Evolutionary conservation across 2,113 vertebrate genomes (phyloP), one percentile per base, ranked within the genome.

Genomic region (Gobio gobio): DNA sequence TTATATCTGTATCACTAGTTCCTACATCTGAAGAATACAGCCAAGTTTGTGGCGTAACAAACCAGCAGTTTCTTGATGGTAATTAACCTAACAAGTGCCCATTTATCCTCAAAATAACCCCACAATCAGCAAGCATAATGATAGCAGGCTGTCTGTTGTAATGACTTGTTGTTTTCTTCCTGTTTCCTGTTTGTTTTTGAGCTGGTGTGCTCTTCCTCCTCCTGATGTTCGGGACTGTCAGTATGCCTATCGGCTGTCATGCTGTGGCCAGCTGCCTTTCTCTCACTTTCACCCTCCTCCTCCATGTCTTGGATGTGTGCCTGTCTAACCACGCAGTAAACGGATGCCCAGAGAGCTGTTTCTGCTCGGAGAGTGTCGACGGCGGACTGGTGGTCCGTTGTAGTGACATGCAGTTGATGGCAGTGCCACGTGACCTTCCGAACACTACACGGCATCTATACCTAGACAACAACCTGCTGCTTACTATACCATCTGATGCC

Each of bases 391-490:
- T 40, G 4, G 85, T 88, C 16, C 76, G 77, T 63, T 88, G 87
- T 78, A 88, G 87, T 24, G 33, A 64, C 76, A 66, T 86, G 82
- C 61, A 83, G 29, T 45, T 88, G 29, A 29, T 76, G 0, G 82
- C 87, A 83, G 78, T 92, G 10, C 91, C 91, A 2, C 56, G 26
- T 8, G 85, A 78, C 33, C 78, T 91, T 18, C 95, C 96, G 80
- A 96, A 96, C 0, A 92, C 93, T 83, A 97, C 97, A 87, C 90
- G 92, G 78, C 95, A 94, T 33, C 94, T 97, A 84, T 96, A 95
- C 88, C 93, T 97, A 92, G 96, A 97, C 86, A 95, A 92, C 90
- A 97, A 97, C 92, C 91, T 87, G 47, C 95, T 97, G 87, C 87
- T 90, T 2, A 95, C 93, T 3, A 90, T 97, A 77, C 95, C 96